Evolutionary conservation across 1,140 invertebrate species (phyloP), one percentile per base, ranked within the genome.

Genomic region (Macrotrachela quadricornifera): DNA sequence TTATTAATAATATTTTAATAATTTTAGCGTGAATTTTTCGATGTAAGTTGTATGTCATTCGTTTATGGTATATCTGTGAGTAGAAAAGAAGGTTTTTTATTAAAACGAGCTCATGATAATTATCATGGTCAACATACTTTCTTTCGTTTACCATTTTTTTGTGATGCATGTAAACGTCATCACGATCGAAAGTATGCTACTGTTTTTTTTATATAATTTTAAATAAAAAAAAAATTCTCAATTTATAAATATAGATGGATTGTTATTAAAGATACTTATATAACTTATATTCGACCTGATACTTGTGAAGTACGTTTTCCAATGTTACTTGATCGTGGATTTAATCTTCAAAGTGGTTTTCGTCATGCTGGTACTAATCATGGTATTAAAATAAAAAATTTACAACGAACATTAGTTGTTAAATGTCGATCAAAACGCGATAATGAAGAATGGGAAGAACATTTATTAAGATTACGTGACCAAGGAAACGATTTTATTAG

Each of bases 61-160:
- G 21, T 30, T 30, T 30, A 30, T 30, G 21, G 21, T 30, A 30
- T 30, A 30, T 4, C 21, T 4, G 21, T 30, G 2, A 30, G 21
- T 30, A 2, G 21, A 30, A 30, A 8, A 30, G 21, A 30, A 30
- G 21, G 21, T 30, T 30, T 4, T 30, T 30, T 30, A 30, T 62
- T 68, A 16, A 72, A 82, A 3, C 87, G 81, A 63, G 79, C 80
- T 0, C 78, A 79, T 43, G 86, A 82, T 81, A n/a, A 18, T 46
- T 45, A 41, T 44, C 2, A 9, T 44, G 17, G 17, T 4, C n/a
- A 44, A n/a, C 6, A 49, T 16, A 18, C 39, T 17, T 46, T 46
- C 9, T 17, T 46, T 46, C 39, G 15, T 11, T 17, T 17, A 16
- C 9, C 57, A 58, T 30, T 30, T 30, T 30, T 30, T 30, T 30